Evolutionary conservation across 1,140 invertebrate species (phyloP).

Genomic region (Battus philenor): DNA sequence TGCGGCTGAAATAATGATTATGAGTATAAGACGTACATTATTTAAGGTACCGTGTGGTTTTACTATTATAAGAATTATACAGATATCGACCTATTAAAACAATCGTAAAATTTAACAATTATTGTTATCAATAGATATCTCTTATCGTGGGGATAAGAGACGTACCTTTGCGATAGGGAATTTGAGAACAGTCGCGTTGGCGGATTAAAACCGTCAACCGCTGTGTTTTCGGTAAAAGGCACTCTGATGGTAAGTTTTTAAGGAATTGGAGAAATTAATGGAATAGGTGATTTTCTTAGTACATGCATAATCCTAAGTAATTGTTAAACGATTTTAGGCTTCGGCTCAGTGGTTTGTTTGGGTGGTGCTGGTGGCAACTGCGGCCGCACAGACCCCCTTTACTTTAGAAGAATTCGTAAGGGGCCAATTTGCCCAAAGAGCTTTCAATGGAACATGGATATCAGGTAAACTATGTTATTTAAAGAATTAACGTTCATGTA

Average conservation of each 20-base stretch:
- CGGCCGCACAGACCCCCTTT: slow-evolving; percentile 42
- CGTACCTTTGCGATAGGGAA: slow-evolving; percentile 38
- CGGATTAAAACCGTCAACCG: slow-evolving; percentile 48
- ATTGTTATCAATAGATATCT: slow-evolving; percentile 48
- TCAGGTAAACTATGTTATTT: slow-evolving; percentile 43
- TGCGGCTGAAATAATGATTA: too few species aligned
- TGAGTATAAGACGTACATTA: too few species aligned
- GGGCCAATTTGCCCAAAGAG: slow-evolving; percentile 49
- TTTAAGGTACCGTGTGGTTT: too few species aligned
- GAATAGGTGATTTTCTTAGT: too few species aligned
- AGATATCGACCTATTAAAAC: slow-evolving; percentile 41
- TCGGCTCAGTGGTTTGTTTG: slow-evolving; percentile 32
- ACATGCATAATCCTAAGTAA: too few species aligned
- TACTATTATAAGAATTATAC: too few species aligned
- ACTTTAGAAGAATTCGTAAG: slow-evolving; percentile 48
- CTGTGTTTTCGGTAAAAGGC: slow-evolving; percentile 23
- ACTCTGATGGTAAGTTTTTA: slow-evolving; percentile 52
- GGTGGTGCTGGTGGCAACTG: slow-evolving; percentile 28
- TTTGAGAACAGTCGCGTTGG: slow-evolving; percentile 48
- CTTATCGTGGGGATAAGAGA: slow-evolving; percentile 47
- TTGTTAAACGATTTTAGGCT: too few species aligned
- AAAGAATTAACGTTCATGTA: not conserved
- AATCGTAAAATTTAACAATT: slow-evolving; percentile 41
- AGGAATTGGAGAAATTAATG: too few species aligned
- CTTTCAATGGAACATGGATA: slow-evolving; percentile 68